phyloP scores from a whole-genome alignment of 2,113 vertebrate species.

The Rhynchopsitta pachyrhyncha region DNA sequence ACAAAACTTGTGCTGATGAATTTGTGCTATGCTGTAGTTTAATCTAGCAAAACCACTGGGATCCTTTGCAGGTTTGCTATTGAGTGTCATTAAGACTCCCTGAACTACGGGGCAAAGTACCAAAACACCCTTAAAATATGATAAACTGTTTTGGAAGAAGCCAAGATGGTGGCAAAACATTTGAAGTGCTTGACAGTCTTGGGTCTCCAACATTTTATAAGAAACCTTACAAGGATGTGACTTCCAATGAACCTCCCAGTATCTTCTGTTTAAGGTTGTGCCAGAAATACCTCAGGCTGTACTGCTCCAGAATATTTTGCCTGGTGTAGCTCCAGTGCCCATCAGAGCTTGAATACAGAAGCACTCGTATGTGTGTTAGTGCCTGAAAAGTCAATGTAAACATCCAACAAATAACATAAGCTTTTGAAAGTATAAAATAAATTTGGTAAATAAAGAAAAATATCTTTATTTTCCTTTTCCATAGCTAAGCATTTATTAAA shows the following conservation, averaged over 20 bases:
- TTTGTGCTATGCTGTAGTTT: background rate
- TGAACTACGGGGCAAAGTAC: background rate
- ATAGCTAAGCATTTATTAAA: background rate
- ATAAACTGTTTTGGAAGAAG: background rate
- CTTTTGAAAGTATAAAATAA: background rate
- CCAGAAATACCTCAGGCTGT: background rate
- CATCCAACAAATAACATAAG: background rate
- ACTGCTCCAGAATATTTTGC: background rate
- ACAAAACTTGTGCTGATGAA: background rate
- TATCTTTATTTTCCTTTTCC: background rate
- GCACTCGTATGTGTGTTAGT: rapidly evolving
- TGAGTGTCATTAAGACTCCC: rapidly evolving
- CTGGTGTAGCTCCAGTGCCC: background rate
- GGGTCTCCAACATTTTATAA: background rate
- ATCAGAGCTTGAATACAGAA: background rate
- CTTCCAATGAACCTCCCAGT: background rate
- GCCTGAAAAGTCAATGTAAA: background rate
- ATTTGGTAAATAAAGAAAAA: background rate
- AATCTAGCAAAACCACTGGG: background rate
- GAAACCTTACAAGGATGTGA: background rate
- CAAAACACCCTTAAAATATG: background rate
- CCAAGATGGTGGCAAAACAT: background rate
- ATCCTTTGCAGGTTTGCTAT: background rate
- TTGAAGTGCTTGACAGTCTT: background rate
- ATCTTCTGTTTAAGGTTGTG: background rate